phyloP scores from a whole-genome alignment of 2,888 invertebrate genomes.

The Beris chalybata region DNA sequence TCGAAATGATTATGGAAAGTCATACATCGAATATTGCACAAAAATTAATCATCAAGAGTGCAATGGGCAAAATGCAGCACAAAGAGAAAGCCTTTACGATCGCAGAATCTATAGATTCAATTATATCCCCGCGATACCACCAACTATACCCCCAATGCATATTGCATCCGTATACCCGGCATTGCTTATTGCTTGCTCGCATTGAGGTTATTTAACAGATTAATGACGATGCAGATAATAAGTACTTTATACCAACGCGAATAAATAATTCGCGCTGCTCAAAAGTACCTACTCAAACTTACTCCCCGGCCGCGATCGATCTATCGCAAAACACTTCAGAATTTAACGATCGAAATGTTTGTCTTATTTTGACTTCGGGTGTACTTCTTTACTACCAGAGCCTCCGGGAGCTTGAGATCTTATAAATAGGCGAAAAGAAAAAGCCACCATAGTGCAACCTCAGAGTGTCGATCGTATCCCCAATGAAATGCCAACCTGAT shows the following conservation, averaged over 20 bases:
- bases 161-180: no score
- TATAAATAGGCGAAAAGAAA: no score
- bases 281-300: slow-evolving; percentile 1
- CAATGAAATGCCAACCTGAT: slow-evolving; percentile 33
- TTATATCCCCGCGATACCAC: no score
- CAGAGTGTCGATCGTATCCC: slow-evolving; percentile 27
- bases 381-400: slow-evolving; percentile 22
- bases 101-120: no score
- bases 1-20: no score
- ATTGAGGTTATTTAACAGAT: slow-evolving; percentile 30
- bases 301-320: slow-evolving; percentile 11
- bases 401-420: no score
- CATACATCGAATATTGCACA: no score
- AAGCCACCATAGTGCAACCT: slow-evolving; percentile 6
- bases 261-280: slow-evolving; percentile 27
- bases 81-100: no score
- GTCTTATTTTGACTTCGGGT: slow-evolving; percentile 27
- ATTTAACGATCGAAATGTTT: slow-evolving; percentile 31
- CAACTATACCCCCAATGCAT: no score
- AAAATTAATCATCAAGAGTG: no score
- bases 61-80: no score
- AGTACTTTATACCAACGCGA: slow-evolving; percentile 31
- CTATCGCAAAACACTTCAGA: slow-evolving; percentile 31
- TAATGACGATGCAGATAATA: slow-evolving; percentile 33
- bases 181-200: background rate